Evolutionary conservation across 2,888 invertebrate species (phyloP).

Genomic region (Geophilus truncorum): DNA sequence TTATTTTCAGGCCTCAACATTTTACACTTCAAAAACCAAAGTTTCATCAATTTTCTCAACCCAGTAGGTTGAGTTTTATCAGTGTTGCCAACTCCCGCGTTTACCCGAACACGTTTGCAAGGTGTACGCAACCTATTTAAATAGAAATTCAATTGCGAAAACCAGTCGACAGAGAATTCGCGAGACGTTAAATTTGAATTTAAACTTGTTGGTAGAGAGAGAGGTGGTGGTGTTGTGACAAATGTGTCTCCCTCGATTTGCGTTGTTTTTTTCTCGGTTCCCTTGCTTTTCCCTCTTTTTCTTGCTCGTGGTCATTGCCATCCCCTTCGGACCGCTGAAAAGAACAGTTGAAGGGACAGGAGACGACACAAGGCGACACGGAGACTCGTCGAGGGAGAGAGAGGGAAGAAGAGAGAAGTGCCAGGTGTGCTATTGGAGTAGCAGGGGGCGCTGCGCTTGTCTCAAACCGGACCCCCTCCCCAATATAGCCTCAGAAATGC

Average conservation of each 20-base stretch:
- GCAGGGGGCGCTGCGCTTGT: neutral
- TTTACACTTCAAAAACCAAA: no score
- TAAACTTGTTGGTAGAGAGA: neutral
- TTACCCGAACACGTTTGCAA: no score
- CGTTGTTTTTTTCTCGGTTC: neutral
- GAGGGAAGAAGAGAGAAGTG: neutral
- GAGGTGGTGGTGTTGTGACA: neutral
- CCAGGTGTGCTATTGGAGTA: neutral
- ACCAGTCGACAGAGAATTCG: no score
- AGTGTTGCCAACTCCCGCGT: no score
- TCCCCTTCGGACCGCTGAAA: neutral
- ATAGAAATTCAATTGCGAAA: no score
- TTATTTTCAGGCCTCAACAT: no score
- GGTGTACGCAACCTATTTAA: no score
- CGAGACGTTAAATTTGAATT: neutral
- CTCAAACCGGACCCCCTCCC: neutral
- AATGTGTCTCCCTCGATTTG: neutral
- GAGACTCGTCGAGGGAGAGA: neutral
- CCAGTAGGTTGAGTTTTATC: no score
- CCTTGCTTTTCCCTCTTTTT: neutral
- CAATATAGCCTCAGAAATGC: neutral
- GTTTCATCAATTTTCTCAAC: no score
- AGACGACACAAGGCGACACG: no score
- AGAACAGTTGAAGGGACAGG: neutral
- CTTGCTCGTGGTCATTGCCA: neutral